Percentiles rank a stretch among this genome's conserved stretches.
phyloP scores from a whole-genome alignment of 2,797 vertebrate species.

The Phoebastria nigripes region DNA sequence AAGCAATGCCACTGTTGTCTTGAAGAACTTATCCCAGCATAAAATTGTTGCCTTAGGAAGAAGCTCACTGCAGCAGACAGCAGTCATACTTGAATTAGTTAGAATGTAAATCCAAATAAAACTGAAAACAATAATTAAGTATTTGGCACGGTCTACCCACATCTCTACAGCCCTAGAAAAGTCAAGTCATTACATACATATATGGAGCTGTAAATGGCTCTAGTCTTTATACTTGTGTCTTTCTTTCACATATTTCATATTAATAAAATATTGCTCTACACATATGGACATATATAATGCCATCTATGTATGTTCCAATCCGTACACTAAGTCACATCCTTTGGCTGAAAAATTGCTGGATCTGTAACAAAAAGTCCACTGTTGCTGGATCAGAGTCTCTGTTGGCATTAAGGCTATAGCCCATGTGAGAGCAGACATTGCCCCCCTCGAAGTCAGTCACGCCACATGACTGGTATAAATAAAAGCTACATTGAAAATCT shows the following conservation, averaged over 20 bases:
- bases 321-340: neutral
- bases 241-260: neutral
- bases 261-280: neutral
- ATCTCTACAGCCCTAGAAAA: neutral
- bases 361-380: neutral
- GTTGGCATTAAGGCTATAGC: neutral
- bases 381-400: neutral
- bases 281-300: neutral
- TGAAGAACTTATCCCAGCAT: neutral
- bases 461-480: neutral
- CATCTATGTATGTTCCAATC: neutral
- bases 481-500: neutral
- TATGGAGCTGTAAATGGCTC: neutral
- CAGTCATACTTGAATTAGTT: neutral
- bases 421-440: neutral
- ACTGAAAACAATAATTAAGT: neutral
- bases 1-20: neutral
- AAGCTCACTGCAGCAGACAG: neutral
- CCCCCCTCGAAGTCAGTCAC: accelerated
- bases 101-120: neutral
- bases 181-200: neutral
- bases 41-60: neutral
- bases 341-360: neutral
- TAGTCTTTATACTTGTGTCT: neutral
- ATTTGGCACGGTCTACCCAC: neutral